A percentile compares a stretch with the other conserved stretches of the same genome.
phyloP scores from a whole-genome alignment of 2,113 vertebrate species.

The Danio rerio region GRCz12tu NC_133190.1:23610501-23611000 shows the following conservation, averaged over 20 bases:
- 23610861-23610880: slow-evolving; percentile 67
- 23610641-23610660: too few species aligned
- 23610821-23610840: slow-evolving; percentile 64
- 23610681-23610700: not conserved
- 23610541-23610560: not conserved
- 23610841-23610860: slow-evolving; percentile 80
- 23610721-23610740: not conserved
- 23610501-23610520: not conserved
- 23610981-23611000: too few species aligned
- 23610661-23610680: too few species aligned
- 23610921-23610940: too few species aligned
- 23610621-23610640: too few species aligned
- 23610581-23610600: too few species aligned
- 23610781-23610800: slow-evolving; percentile 28
- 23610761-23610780: not conserved
- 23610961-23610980: too few species aligned
- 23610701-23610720: not conserved
- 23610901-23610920: not conserved
- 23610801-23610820: slow-evolving; percentile 68
- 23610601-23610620: too few species aligned
- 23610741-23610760: not conserved
- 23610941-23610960: too few species aligned
- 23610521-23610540: not conserved
- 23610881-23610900: not conserved
- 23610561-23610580: not conserved